A percentile compares a stretch with the other conserved stretches of the same genome.
Conservation (phyloP, 1,140 invertebrate genomes). For the Eufriesea mexicana region DNA sequence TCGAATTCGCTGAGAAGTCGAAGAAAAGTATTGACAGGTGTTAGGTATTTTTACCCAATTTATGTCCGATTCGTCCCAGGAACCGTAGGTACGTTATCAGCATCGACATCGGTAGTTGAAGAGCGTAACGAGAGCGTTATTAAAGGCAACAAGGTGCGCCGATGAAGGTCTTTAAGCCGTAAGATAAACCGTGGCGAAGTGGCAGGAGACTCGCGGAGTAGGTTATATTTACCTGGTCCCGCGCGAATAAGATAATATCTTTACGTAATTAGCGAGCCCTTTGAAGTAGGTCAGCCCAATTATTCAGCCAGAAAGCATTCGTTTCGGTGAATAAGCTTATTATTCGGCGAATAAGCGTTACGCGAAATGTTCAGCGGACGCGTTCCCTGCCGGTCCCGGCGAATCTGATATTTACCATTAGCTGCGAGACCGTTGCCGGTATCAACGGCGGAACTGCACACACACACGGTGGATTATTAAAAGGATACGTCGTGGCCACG, state of each 20-base stretch:
- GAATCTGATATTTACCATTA: constrained; percentile 29
- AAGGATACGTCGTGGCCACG: constrained; percentile 16
- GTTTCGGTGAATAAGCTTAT: constrained; percentile 16
- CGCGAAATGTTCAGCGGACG: constrained; percentile 29
- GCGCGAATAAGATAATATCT: constrained; percentile 40
- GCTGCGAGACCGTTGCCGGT: background rate
- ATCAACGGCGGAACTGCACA: background rate
- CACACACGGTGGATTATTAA: constrained; percentile 28
- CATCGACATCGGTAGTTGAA: background rate
- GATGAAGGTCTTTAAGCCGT: too few relatives aligned
- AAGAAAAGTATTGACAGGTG: too few relatives aligned
- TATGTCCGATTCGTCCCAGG: background rate
- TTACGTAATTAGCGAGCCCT: constrained; percentile 37
- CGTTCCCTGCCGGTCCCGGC: background rate
- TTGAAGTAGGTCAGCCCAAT: constrained; percentile 37
- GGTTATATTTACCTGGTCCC: constrained; percentile 6
- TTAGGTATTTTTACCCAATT: too few relatives aligned
- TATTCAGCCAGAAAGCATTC: constrained; percentile 42
- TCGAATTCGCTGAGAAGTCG: too few relatives aligned
- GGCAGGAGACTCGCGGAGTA: background rate
- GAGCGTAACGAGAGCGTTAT: constrained; percentile 1
- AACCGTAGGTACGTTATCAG: background rate
- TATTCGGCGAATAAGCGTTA: constrained; percentile 13
- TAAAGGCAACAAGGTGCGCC: background rate
- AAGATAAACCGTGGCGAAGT: too few relatives aligned